Evolutionary conservation across 2,888 invertebrate species (phyloP).

Genomic region (Athalia rosae): DNA sequence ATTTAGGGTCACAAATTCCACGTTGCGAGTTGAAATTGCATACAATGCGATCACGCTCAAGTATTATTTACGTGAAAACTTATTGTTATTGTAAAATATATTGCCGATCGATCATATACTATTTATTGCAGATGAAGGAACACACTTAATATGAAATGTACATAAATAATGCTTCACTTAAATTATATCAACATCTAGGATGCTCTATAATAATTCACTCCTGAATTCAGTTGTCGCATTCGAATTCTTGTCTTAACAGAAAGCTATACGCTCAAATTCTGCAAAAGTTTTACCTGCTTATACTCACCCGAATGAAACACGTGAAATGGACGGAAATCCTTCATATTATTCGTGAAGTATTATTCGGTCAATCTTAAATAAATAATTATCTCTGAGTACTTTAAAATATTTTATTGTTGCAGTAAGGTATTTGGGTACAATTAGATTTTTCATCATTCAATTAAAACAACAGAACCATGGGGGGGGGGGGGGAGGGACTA

Average conservation of each 20-base stretch:
- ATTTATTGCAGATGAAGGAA: slow-evolving; percentile 27
- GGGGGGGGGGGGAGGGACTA: no score
- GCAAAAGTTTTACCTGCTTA: no score
- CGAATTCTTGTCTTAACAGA: no score
- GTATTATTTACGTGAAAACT: slow-evolving; percentile 10
- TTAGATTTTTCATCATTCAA: neutral
- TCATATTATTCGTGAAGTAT: neutral
- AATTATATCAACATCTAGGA: slow-evolving; percentile 26
- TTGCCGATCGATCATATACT: slow-evolving; percentile 25
- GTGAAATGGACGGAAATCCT: no score
- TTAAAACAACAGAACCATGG: slow-evolving; percentile 2
- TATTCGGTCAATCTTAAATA: neutral
- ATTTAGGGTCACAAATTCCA: slow-evolving; percentile 27
- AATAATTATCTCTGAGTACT: neutral
- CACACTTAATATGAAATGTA: slow-evolving; percentile 30
- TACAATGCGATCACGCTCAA: neutral
- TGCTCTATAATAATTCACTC: neutral
- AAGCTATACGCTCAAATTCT: no score
- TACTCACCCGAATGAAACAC: no score
- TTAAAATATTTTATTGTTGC: slow-evolving; percentile 39
- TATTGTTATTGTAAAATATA: slow-evolving; percentile 16
- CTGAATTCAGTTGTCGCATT: no score
- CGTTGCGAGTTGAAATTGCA: neutral
- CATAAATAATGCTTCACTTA: neutral
- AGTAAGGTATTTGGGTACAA: slow-evolving; percentile 19